Base-by-base conservation (phyloP, 2,888 invertebrate genomes). In the Drosophila stalkeri region DNA sequence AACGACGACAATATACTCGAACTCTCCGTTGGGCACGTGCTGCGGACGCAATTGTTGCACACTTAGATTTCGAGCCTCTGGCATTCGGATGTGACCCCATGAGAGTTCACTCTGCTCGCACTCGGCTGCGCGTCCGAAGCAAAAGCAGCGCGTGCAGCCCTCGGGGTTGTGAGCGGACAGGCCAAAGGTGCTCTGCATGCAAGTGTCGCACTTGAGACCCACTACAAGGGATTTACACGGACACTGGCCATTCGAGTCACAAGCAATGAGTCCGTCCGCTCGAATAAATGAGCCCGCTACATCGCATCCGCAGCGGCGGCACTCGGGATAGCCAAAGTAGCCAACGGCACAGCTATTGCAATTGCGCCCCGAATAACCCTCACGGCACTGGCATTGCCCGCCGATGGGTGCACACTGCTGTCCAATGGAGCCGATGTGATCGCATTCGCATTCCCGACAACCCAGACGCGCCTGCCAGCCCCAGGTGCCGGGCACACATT, bases 141-240 rank as follows among this genome's bases (percentile, higher is more conserved):
- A 99, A 94, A 98, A 99, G 93, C 99, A 99, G 69, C 96, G 95
- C 0, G 98, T 98, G 92, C 99, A 99, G 9, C 99, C 99, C 62
- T 95, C 95, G 0, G 96, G 95, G 92, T 97, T 98, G 51, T 95
- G 94, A 0, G 93, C 93, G 0, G 97, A 95, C 31, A 99, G 93
- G 0, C 98, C 98, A 92, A 99, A 99, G 0, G 98, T 97, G 23
- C 97, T 97, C 46, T 95, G 95, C 79, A 95, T 95, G 93, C 99
- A 99, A 18, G 94, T 93, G 90, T 97, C 95, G 92, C 99, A 99
- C 81, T 96, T 96, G 55, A 95, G 95, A 0, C 99, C 99, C 9
- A 95, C 94, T 0, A 96, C 98, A 86, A 98, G 96, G 65, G 95
- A 97, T 94, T 98, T 98, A 94, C 98, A 99, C n/a, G 96, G 96